Evolutionary conservation across 23 tunicate species (phyloP).

Genomic region (Ciona savignyi): DNA sequence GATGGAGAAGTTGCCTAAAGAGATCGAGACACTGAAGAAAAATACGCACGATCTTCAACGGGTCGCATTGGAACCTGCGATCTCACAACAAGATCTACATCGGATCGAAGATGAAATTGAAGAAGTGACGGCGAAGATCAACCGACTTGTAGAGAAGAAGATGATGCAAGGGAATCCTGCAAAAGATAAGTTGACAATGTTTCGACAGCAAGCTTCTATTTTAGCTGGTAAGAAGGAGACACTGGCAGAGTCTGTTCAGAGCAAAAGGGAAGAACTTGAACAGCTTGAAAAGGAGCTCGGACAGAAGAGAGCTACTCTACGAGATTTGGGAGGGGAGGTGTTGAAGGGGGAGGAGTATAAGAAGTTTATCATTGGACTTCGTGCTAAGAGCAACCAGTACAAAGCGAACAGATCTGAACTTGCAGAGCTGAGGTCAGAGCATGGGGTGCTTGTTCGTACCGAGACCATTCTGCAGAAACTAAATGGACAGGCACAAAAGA

Average conservation of each 20-base stretch:
- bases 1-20: conserved; percentile 83
- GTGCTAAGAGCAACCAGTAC: conserved; percentile 52
- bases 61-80: conserved; percentile 46
- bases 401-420: conserved; percentile 45
- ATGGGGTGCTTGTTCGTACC: conserved; percentile 72
- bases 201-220: conserved; percentile 87
- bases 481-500: conserved; percentile 23
- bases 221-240: conserved; percentile 77
- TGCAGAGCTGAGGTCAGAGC: conserved; percentile 64
- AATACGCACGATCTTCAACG: conserved; percentile 22
- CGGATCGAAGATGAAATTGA: conserved; percentile 40
- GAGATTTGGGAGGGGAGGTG: conserved; percentile 74
- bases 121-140: conserved; percentile 40
- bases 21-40: conserved; percentile 40
- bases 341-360: conserved; percentile 83
- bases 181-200: conserved; percentile 73
- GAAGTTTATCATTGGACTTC: conserved; percentile 49
- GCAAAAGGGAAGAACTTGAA: conserved; percentile 54
- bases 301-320: conserved; percentile 39
- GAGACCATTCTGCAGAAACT: conserved; percentile 53
- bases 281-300: conserved; percentile 38
- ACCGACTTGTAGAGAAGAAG: conserved; percentile 61
- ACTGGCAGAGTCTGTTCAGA: conserved; percentile 40
- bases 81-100: conserved; percentile 39
- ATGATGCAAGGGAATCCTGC: conserved; percentile 74